phyloP scores from a whole-genome alignment of 2,113 vertebrate genomes.

The Phylloscopus trochiloides region DNA sequence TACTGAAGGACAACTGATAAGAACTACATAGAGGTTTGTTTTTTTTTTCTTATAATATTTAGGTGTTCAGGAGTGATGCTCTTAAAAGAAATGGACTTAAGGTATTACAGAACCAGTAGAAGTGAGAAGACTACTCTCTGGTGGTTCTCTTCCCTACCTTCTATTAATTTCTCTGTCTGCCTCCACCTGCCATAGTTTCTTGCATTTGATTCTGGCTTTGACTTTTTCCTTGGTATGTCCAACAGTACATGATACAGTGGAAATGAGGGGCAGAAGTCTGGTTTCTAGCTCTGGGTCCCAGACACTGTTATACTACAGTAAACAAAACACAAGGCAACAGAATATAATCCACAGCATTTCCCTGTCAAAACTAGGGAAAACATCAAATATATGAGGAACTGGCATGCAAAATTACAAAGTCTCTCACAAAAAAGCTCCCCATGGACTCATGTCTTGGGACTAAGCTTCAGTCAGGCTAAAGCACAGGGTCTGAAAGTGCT shows the following conservation, averaged over 20 bases:
- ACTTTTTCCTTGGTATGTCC: neutral
- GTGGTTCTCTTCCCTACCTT: neutral
- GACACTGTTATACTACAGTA: neutral
- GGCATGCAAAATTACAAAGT: neutral
- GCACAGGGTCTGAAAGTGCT: neutral
- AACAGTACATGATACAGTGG: neutral
- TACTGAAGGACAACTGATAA: neutral
- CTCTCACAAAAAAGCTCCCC: neutral
- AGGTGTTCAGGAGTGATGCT: neutral
- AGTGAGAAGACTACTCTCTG: neutral
- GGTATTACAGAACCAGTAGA: neutral
- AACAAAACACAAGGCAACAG: neutral
- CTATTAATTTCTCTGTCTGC: neutral
- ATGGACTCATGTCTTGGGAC: rapidly evolving
- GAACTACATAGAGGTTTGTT: neutral
- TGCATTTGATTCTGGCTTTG: neutral
- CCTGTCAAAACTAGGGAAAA: neutral
- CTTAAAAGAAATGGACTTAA: neutral
- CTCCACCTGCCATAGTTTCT: neutral
- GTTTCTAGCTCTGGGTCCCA: neutral
- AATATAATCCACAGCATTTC: neutral
- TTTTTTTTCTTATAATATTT: neutral
- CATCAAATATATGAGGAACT: neutral
- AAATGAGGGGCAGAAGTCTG: neutral
- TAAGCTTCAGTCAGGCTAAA: neutral